Evolutionary conservation across 1,140 invertebrate genomes (phyloP).

Genomic region (Papilio glaucus): DNA sequence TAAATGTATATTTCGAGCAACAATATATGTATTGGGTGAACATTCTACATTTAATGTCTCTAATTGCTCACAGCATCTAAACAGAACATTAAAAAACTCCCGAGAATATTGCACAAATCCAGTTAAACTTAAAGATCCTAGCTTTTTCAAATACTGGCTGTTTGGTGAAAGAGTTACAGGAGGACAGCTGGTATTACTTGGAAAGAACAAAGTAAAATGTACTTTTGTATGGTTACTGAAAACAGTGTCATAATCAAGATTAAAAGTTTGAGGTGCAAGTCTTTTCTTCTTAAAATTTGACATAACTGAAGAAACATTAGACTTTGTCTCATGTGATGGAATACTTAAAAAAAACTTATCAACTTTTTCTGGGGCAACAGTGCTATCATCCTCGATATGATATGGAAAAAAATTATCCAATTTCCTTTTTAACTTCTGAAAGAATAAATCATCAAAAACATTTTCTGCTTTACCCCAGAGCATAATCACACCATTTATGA

Average conservation of each 20-base stretch:
- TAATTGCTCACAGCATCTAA: constrained; percentile 56
- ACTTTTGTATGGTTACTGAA: constrained; percentile 49
- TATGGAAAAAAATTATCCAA: constrained; percentile 33
- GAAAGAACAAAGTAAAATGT: constrained; percentile 53
- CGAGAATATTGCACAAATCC: constrained; percentile 51
- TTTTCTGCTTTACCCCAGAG: constrained; percentile 55
- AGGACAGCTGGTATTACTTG: constrained; percentile 39
- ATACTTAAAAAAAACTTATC: constrained; percentile 19
- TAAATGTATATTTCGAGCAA: constrained; percentile 46
- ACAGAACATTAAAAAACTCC: constrained; percentile 65
- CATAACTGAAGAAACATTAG: background rate
- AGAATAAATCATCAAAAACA: constrained; percentile 62
- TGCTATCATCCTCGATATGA: constrained; percentile 40
- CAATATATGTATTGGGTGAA: constrained; percentile 43
- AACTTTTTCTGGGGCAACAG: constrained; percentile 42
- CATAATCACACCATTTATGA: constrained; percentile 53
- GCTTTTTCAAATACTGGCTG: constrained; percentile 56
- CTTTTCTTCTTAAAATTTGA: constrained; percentile 51
- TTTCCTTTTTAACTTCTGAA: constrained; percentile 43
- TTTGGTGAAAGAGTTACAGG: constrained; percentile 45
- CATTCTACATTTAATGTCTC: constrained; percentile 55
- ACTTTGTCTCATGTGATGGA: background rate
- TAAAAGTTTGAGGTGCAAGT: constrained; percentile 39
- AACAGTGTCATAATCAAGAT: constrained; percentile 54
- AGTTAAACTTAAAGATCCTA: constrained; percentile 61